Evolutionary conservation across 2,797 vertebrate genomes (phyloP).

Genomic region (Dendrocincla tyrannina): DNA sequence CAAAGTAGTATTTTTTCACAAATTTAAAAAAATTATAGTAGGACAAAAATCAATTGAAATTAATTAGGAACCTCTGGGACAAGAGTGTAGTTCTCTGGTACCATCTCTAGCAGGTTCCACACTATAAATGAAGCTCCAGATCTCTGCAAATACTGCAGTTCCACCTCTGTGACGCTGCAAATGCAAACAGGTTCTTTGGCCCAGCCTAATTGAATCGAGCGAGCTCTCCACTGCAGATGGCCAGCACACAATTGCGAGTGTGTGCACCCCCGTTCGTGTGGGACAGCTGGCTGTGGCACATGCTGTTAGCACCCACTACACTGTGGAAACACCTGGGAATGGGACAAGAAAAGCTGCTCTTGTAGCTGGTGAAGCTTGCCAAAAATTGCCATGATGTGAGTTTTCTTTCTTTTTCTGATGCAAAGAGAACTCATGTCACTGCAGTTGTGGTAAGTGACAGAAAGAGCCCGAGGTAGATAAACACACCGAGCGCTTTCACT

Average conservation of each 20-base stretch:
- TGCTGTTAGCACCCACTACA: background rate
- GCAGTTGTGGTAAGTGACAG: background rate
- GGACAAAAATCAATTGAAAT: background rate
- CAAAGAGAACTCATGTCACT: conserved; percentile 16
- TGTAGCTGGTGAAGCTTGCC: conserved; percentile 4
- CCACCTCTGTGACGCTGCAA: background rate
- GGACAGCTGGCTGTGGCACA: background rate
- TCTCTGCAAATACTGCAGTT: background rate
- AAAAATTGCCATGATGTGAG: conserved; percentile 1
- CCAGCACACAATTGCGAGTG: background rate
- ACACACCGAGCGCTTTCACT: background rate
- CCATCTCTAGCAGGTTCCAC: background rate
- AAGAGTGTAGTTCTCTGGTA: background rate
- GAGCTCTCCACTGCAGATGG: background rate
- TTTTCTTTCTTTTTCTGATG: conserved; percentile 10
- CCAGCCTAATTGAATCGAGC: background rate
- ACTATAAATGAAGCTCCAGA: background rate
- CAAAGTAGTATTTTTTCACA: background rate
- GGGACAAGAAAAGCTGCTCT: conserved; percentile 15
- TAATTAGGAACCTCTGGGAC: background rate
- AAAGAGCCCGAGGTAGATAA: conserved; percentile 23
- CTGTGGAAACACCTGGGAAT: conserved; percentile 20
- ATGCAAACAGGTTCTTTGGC: background rate
- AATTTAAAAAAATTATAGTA: background rate
- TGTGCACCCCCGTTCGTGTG: background rate